Evolutionary conservation across 2,888 invertebrate genomes (phyloP), one percentile per base, ranked within the genome.

Genomic region (Aproaerema taeniolella): DNA sequence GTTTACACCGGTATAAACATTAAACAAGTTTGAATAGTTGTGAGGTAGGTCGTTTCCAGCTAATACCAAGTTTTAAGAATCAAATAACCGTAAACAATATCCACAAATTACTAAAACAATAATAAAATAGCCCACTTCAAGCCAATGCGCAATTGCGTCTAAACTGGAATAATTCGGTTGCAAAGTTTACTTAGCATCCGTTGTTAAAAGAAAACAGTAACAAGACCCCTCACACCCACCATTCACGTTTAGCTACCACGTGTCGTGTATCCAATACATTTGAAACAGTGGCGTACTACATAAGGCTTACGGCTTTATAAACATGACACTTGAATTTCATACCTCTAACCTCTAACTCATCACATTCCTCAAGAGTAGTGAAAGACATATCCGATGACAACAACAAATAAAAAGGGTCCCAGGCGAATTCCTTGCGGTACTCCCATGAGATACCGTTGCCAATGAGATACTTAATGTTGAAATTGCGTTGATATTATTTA

Each of bases 341-440:
- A 30, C 34, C 36, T 33, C 17, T 41, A 6, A 20, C 20, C 5
- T 20, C 20, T 44, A 47, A 28, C 41, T 31, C 14, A 25, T 34
- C 34, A 47, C 55, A 60, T 64, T 60, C 56, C 56, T 49, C 36
- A 26, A 37, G 7, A 45, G 41, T 34, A 37, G 20, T 41, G 37
- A 14, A 26, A 37, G 20, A 6, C 41, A 38, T 54, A 56, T 61
- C 55, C 26, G 42, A 50, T 61, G 43, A 50, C 54, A 39, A 45
- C 28, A 41, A 43, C 38, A 51, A 58, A 58, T 46, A 72, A 61
- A 65, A 67, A 53, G 52, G 65, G 65, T 58, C 72, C 71, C 62
- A 65, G 46, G 55, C 40, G 61, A 50, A 61, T 69, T 50, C 71
- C 73, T 73, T 73, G 73, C 61, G 65, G 69, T 65, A 67, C 61